phyloP scores from a whole-genome alignment of 2,113 vertebrate species.

The Varanus salvator region DNA sequence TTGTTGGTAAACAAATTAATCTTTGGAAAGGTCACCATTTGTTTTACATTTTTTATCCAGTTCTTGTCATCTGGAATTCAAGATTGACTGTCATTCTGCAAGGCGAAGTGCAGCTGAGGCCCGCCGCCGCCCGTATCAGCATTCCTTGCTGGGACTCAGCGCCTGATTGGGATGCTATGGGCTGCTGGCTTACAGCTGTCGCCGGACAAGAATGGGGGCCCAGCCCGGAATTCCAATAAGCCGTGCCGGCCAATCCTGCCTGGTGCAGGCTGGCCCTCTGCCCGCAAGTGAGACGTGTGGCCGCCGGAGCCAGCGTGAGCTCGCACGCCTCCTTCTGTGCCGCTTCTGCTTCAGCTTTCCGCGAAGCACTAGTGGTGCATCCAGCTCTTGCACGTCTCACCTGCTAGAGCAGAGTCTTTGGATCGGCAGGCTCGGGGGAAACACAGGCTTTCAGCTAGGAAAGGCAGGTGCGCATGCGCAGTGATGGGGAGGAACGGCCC shows the following conservation, averaged over 20 bases:
- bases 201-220: slow-evolving; percentile 87
- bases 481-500: no score
- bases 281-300: slow-evolving; percentile 82
- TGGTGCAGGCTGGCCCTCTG: slow-evolving; percentile 88
- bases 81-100: slow-evolving; percentile 87
- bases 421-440: slow-evolving; percentile 48
- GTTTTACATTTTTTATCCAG: slow-evolving; percentile 88
- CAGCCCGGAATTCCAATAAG: slow-evolving; percentile 96
- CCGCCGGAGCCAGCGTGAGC: slow-evolving; percentile 83
- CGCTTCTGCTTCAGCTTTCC: slow-evolving; percentile 76
- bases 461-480: not conserved
- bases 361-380: slow-evolving; percentile 76
- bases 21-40: slow-evolving; percentile 96
- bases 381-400: slow-evolving; percentile 66
- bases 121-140: slow-evolving; percentile 88
- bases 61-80: slow-evolving; percentile 85
- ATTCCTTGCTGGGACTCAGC: slow-evolving; percentile 84
- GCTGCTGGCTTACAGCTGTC: slow-evolving; percentile 98
- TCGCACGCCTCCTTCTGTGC: slow-evolving; percentile 82
- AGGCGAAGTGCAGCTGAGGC: slow-evolving; percentile 83
- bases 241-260: slow-evolving; percentile 84
- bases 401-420: slow-evolving; percentile 67
- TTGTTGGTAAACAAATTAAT: slow-evolving; percentile 97
- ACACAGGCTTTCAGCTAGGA: slow-evolving; percentile 26
- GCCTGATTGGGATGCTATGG: slow-evolving; percentile 97